These are phyloP conservation scores for Sebastes minor DNA, from an alignment of 2,797 vertebrate species.

Conservation along the genomic window DNA sequence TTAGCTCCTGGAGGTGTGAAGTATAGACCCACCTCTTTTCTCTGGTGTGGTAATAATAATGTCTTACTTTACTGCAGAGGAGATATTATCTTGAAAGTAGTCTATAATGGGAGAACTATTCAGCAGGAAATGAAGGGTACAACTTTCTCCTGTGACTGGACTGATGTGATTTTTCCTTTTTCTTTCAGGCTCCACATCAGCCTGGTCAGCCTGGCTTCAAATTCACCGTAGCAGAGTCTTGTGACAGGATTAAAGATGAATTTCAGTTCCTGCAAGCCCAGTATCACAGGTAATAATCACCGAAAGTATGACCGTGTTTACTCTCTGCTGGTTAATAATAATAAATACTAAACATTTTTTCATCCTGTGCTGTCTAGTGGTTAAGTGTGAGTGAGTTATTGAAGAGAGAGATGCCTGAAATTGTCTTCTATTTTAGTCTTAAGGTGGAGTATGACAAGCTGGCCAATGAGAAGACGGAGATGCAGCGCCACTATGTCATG, in stretches of 20 bases:
- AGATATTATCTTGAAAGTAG: slow-evolving; percentile 37
- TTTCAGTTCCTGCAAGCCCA: slow-evolving; percentile 97
- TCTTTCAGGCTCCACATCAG: slow-evolving; percentile 91
- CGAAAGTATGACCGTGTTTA: slow-evolving; percentile 1
- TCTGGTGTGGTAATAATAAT: slow-evolving; percentile 48
- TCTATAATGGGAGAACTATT: slow-evolving; percentile 20
- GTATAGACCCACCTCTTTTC: slow-evolving; percentile 36
- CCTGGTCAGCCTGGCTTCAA: slow-evolving; percentile 96
- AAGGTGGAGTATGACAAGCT: slow-evolving; percentile 98
- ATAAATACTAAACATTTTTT: not conserved
- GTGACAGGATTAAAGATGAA: slow-evolving; percentile 96
- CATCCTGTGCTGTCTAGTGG: slow-evolving; percentile 33
- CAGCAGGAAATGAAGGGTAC: slow-evolving; percentile 13
- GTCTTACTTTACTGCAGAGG: slow-evolving; percentile 47
- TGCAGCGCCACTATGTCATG: slow-evolving; percentile 99
- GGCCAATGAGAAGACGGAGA: slow-evolving; percentile 97
- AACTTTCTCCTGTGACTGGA: slow-evolving; percentile 30
- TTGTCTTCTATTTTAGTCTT: slow-evolving; percentile 85
- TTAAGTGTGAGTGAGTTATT: slow-evolving; percentile 63
- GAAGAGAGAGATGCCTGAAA: slow-evolving; percentile 60
- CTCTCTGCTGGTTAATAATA: slow-evolving; percentile 14
- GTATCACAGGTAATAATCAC: slow-evolving; percentile 91
- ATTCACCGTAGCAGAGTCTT: slow-evolving; percentile 96
- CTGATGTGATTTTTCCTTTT: slow-evolving; percentile 50
- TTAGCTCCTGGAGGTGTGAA: slow-evolving; percentile 60